These are phyloP conservation scores for Eueides isabella DNA, from an alignment of 1,140 invertebrate species.

Conservation along the genomic window DNA sequence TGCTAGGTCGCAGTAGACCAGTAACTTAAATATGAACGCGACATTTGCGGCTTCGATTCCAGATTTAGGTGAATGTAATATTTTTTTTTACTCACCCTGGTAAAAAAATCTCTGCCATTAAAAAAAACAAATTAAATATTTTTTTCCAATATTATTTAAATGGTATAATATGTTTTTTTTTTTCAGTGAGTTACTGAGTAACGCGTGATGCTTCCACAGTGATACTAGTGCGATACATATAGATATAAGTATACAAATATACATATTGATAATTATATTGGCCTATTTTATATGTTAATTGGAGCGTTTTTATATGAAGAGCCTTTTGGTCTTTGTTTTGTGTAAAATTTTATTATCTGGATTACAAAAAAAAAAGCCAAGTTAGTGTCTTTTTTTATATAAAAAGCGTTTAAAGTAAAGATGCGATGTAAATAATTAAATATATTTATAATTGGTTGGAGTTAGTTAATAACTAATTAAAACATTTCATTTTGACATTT, in stretches of 20 bases:
- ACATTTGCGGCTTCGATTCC: too few species aligned
- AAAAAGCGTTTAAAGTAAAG: neutral
- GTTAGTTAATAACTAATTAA: too few species aligned
- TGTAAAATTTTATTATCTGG: neutral
- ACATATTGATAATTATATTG: constrained; percentile 11
- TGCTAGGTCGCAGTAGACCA: too few species aligned
- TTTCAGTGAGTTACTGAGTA: constrained; percentile 71
- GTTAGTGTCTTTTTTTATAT: neutral
- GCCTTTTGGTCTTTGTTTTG: neutral
- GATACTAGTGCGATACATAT: constrained; percentile 65
- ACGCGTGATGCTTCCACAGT: constrained; percentile 71
- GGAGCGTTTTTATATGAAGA: constrained; percentile 33
- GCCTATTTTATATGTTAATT: constrained; percentile 24
- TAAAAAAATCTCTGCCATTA: too few species aligned
- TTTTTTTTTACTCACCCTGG: too few species aligned
- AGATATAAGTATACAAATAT: constrained; percentile 45
- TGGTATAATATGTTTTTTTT: too few species aligned
- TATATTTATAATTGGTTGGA: too few species aligned
- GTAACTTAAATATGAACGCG: too few species aligned
- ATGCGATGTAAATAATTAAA: too few species aligned
- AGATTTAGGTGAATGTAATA: too few species aligned
- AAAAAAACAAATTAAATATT: too few species aligned
- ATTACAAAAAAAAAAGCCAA: neutral
- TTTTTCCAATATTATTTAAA: too few species aligned
- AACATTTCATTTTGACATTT: neutral